Evolutionary conservation across 2,797 vertebrate species (phyloP).

Genomic region (Mus caroli): DNA sequence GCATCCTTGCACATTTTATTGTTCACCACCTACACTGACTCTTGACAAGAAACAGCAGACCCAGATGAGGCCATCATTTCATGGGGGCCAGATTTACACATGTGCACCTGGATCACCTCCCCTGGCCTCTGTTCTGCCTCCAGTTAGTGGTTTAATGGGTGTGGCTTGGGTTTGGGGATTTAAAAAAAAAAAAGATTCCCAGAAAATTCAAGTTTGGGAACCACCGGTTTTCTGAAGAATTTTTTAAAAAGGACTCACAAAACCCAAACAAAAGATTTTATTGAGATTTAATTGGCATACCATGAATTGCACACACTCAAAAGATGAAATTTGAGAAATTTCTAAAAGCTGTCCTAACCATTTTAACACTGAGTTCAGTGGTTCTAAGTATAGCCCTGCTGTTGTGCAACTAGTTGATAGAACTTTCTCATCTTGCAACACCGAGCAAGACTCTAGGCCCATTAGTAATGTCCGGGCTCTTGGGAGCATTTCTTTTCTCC

Average conservation of each 20-base stretch:
- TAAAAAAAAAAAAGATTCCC: neutral
- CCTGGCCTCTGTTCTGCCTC: neutral
- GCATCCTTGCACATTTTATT: neutral
- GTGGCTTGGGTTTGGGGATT: conserved; percentile 35
- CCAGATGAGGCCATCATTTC: neutral
- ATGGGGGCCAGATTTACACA: neutral
- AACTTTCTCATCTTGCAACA: neutral
- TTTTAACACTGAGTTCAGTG: neutral
- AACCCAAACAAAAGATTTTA: neutral
- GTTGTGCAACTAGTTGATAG: neutral
- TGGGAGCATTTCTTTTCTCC: neutral
- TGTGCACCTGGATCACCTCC: neutral
- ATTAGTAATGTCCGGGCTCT: neutral
- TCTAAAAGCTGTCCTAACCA: neutral
- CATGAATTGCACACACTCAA: neutral
- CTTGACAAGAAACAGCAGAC: neutral
- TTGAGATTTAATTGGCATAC: neutral
- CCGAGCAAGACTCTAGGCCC: neutral
- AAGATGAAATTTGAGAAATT: neutral
- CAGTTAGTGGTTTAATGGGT: neutral
- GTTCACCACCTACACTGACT: neutral
- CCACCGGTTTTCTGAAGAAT: neutral
- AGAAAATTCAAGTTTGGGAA: conserved; percentile 53
- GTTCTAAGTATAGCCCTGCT: neutral
- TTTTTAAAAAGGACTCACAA: neutral